Conservation (phyloP, 2,888 invertebrate genomes). For the Artemia sinica region DNA sequence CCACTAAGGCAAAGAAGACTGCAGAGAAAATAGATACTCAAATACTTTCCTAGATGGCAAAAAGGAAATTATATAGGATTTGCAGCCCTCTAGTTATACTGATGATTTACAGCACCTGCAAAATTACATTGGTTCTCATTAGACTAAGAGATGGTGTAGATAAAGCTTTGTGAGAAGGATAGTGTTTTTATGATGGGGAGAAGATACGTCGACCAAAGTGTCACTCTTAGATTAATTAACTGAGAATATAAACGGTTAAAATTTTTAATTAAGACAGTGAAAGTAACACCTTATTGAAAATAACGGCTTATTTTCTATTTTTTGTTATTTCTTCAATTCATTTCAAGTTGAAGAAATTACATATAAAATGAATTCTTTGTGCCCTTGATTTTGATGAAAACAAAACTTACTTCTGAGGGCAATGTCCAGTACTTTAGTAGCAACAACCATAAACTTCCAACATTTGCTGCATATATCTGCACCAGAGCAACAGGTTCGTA, state of each 20-base stretch:
- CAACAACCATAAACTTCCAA: conserved; percentile 90
- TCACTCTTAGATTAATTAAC: neutral
- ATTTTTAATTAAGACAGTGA: neutral
- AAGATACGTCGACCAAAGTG: no score
- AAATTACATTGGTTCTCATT: no score
- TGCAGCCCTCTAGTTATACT: no score
- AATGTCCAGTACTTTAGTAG: conserved; percentile 69
- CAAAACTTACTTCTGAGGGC: conserved; percentile 49
- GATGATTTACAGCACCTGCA: no score
- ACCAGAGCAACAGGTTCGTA: conserved; percentile 75
- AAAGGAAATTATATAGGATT: no score
- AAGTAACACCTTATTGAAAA: neutral
- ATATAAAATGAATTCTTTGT: neutral
- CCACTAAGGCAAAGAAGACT: no score
- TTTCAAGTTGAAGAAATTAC: neutral
- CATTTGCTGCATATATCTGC: conserved; percentile 82
- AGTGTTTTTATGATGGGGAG: no score
- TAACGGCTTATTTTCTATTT: neutral
- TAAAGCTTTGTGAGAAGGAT: no score
- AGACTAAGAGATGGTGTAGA: no score
- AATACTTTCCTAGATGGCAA: no score
- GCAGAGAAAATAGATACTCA: no score
- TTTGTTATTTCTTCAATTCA: neutral
- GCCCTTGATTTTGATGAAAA: conserved; percentile 4
- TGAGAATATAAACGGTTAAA: conserved; percentile 10